Base-by-base conservation (phyloP, 2,113 vertebrate species). In the Heterotis niloticus region DNA sequence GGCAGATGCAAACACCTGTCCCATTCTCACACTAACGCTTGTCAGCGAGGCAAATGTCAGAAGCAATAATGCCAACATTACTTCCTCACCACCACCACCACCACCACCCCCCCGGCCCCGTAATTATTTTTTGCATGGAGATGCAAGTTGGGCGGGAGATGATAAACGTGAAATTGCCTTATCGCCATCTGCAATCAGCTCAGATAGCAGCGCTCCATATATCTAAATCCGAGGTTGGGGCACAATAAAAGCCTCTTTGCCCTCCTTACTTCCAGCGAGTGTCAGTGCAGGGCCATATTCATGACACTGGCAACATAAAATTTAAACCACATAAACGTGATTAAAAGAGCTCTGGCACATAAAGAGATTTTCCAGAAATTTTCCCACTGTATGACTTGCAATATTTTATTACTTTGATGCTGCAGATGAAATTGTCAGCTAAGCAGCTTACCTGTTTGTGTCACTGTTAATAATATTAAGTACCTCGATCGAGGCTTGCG, bases 131-230 rank as follows among this genome's bases (percentile, higher is more conserved):
- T 34, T 28, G 16, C 44, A 28, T 17, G 0, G 10, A 56, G 64
- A 29, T 16, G 44, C 64, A 51, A 51, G 70, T 44, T 0, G n/a
- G 70, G 20, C 2, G 29, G 34, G 34, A 16, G 65, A 57, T 54
- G 68, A 79, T n/a, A 54, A 26, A 54, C 68, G 51, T 83, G 85
- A 84, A 89, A 84, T 69, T 78, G 81, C 88, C 82, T 68, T 80
- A 86, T 89, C 86, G 83, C 81, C 84, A 87, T 82, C 64, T 70
- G 64, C 81, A 77, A 83, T 85, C 80, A 81, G 68, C 73, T 26
- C 80, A 57, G 23, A 82, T 85, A 64, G 85, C 82, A 83, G 85
- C 82, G 85, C 84, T 85, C 86, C 78, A 82, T 87, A 81, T 80
- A 65, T 78, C 76, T 88, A 81, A 84, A 85, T 84, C 76, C 82